Conservation (phyloP, 2,797 vertebrate genomes). For the Podargus strigoides region DNA sequence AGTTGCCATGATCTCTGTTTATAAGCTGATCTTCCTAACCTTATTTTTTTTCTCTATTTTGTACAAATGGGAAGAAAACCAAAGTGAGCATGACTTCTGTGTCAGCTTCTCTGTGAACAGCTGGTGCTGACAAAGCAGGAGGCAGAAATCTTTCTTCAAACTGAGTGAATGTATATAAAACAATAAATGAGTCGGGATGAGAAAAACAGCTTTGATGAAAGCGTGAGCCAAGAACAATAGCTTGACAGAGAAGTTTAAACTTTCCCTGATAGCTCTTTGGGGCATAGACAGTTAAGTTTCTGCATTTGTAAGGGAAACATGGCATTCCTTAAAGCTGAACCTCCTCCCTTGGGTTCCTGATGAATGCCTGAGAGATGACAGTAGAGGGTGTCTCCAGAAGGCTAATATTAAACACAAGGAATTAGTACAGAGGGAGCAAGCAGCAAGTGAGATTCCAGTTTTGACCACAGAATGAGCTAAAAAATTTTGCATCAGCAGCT, state of each 20-base stretch:
- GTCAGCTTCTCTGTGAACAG: background rate
- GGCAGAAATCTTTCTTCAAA: background rate
- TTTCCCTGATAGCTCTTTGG: conserved; percentile 17
- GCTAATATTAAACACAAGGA: conserved; percentile 30
- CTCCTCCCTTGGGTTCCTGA: conserved; percentile 54
- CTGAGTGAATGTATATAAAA: background rate
- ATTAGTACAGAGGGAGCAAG: background rate
- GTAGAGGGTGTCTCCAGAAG: conserved; percentile 52
- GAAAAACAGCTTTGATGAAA: background rate
- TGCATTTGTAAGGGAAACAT: conserved; percentile 21
- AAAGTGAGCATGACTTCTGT: background rate
- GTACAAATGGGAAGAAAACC: background rate
- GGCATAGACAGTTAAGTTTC: conserved; percentile 28
- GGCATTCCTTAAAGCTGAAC: conserved; percentile 56
- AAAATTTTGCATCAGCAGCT: background rate
- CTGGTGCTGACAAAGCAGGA: background rate
- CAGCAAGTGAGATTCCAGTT: background rate
- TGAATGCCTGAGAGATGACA: conserved; percentile 62
- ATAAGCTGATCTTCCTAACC: background rate
- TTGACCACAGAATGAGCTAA: conserved; percentile 2
- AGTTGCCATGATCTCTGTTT: background rate
- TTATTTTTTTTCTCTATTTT: background rate
- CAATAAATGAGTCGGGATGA: background rate
- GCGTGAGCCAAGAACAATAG: background rate
- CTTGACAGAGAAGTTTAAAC: background rate